Evolutionary conservation across 2,113 vertebrate genomes (phyloP), one percentile per base, ranked within the genome.

Genomic region (Acrocephalus kingi): DNA sequence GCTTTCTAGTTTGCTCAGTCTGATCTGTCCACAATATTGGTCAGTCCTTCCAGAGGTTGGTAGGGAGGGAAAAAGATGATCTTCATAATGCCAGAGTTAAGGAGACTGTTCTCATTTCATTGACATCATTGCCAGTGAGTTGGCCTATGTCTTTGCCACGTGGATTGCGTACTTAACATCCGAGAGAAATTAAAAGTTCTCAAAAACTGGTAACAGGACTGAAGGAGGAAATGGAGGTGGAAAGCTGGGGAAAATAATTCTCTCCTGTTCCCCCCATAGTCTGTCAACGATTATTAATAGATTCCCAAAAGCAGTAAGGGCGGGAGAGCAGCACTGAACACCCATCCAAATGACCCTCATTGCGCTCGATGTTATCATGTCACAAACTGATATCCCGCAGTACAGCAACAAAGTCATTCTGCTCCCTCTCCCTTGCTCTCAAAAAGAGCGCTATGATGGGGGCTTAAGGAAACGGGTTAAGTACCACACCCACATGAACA

Each of bases 111-210:
- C 37, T 33, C 37, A 18, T 68, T 68, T 27, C 45, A 18, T 35
- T 59, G 62, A 8, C 37, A 33, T 14, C 25, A 4, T 15, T 59
- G 72, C 14, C 37, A 15, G 9, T 11, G 71, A 17, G 25, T 35
- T 67, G 35, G 13, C 3, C 2, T 11, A 3, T 6, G 37, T 68
- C 45, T 45, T 46, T 1, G 2, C 37, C 7, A 7, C 7, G 0
- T 52, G 27, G 54, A 33, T 15, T 23, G 37, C 2, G 9, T 52
- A 10, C 37, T 68, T 45, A 18, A 27, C 37, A 8, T 37, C 72
- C 5, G 4, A 52, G 46, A 37, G 33, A 52, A 27, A 52, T 22
- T 2, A 12, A 33, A 59, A 77, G 27, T 43, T 22, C 84, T 77
- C 18, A 52, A 31, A 61, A 86, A 27, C 33, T 45, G 18, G 9